Evolutionary conservation across 2,888 invertebrate species (phyloP), one percentile per base, ranked within the genome.

Genomic region (Plagiodera versicolora): DNA sequence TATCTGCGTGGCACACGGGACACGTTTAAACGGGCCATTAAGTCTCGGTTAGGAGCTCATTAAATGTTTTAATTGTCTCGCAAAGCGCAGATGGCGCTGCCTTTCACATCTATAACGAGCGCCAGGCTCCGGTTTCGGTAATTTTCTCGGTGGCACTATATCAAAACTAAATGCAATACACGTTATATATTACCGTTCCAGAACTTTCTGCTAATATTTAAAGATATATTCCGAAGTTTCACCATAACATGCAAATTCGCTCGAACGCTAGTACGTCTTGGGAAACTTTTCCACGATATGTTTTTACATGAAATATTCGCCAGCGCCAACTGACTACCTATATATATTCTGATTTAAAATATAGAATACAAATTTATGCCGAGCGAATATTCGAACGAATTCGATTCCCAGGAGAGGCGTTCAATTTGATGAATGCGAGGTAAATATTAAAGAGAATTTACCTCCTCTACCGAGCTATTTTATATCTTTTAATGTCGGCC

Each of bases 321-420:
- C 76, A 73, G 14, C 14, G 24, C 74, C 75, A 72, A 74, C 73
- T 75, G 72, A 74, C 73, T 75, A 74, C 76, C 77, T 78, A 80
- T 80, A 80, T 80, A 80, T 80, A 81, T 81, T 80, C 79, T 80
- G 80, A 81, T 81, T 80, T 79, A 78, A 80, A 80, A 80, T 80
- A 80, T 80, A 79, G 79, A 80, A 80, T 80, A 80, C 79, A 79
- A 80, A 80, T 80, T 80, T 80, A 79, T 79, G 77, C 77, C 73
- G 68, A 72, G 72, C 73, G 70, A 72, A 71, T 39, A 39, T 39
- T 72, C 72, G 75, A 71, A 72, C 75, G 73, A 69, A 73, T 75
- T 75, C 77, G 74, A 79, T 78, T 79, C 79, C 77, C 78, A 58
- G 66, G 66, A 73, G 79, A 74, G 73, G 73, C 77, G 78, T 79